Conservation (phyloP, 2,888 invertebrate genomes). For the Ichneumoninae sp. region DNA sequence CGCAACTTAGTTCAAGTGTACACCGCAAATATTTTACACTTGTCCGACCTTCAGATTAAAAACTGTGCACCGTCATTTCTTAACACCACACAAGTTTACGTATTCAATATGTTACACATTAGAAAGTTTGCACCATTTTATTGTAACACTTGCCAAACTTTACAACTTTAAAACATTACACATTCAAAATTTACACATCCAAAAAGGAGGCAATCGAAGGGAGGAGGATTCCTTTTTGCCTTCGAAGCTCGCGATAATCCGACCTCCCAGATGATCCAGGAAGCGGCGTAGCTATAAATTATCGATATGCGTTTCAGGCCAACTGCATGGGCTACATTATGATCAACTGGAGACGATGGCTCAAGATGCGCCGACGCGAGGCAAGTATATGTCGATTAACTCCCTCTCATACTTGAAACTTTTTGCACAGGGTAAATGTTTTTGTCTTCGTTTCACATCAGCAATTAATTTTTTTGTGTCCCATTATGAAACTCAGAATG, state of each 20-base stretch:
- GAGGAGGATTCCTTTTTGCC: not conserved
- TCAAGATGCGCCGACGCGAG: constrained; percentile 51
- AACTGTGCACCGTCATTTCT: no score
- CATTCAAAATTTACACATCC: no score
- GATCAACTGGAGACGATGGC: constrained; percentile 74
- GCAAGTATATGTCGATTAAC: constrained; percentile 41
- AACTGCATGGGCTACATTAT: constrained; percentile 75
- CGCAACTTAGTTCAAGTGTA: no score
- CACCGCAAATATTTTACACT: no score
- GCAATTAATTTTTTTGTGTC: no score
- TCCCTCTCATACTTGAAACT: not conserved
- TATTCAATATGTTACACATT: no score
- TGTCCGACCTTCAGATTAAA: no score
- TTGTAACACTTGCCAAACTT: no score
- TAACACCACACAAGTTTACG: no score
- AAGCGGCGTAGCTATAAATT: constrained; percentile 20
- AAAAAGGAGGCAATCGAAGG: not conserved
- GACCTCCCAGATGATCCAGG: not conserved
- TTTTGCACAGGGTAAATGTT: not conserved
- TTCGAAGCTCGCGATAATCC: constrained; percentile 1
- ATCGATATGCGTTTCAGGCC: constrained; percentile 75
- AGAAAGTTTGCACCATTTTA: no score
- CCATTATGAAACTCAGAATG: no score
- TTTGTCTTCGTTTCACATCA: not conserved
- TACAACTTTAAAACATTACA: no score